Conservation (phyloP, 1,140 invertebrate genomes). For the Papilio polytes region DNA sequence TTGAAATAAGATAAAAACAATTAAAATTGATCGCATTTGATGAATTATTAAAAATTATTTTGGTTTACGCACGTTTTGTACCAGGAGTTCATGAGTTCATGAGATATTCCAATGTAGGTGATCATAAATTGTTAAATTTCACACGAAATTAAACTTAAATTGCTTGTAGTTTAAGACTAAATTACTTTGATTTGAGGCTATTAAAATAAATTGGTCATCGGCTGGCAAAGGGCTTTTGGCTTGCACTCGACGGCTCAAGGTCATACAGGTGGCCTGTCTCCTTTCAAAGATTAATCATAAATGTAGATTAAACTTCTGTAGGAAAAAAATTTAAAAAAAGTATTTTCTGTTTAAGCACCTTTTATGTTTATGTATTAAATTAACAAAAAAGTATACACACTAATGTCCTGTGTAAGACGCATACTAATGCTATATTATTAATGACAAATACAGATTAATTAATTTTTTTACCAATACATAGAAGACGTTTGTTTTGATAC, state of each 20-base stretch:
- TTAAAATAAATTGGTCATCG: conserved; percentile 31
- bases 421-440: too few species aligned
- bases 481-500: not conserved
- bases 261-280: conserved; percentile 23
- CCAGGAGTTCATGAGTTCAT: conserved; percentile 1
- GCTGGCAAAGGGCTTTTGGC: conserved; percentile 32
- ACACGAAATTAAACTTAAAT: not conserved
- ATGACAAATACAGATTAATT: not conserved
- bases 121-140: not conserved
- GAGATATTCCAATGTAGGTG: not conserved
- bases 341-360: not conserved
- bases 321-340: not conserved
- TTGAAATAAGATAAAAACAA: not conserved
- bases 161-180: not conserved
- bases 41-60: not conserved
- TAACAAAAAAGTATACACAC: too few species aligned
- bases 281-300: conserved; percentile 31
- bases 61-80: not conserved
- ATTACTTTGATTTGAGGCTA: not conserved
- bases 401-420: too few species aligned
- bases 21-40: not conserved
- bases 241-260: conserved; percentile 32
- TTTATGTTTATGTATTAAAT: not conserved
- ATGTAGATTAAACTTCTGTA: not conserved
- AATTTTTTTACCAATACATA: not conserved